These are phyloP conservation scores for Phrynocephalus guinanensis DNA, from an alignment of 2,797 vertebrate species.

Conservation along the genomic window DNA sequence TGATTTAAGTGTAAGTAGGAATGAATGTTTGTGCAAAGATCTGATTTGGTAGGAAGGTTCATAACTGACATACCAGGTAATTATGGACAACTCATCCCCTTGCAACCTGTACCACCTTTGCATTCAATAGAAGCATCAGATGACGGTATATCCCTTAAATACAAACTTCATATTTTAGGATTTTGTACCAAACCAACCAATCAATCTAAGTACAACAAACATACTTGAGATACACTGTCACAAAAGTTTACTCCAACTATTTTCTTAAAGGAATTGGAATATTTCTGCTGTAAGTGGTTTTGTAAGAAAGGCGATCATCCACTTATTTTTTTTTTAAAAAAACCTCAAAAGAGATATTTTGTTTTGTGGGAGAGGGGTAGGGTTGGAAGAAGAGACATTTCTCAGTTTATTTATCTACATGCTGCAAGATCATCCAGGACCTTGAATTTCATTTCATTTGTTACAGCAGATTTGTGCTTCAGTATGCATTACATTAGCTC, in stretches of 20 bases:
- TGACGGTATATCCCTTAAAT: not conserved
- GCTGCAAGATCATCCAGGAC: conserved; percentile 58
- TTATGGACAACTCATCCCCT: not conserved
- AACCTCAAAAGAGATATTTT: conserved; percentile 58
- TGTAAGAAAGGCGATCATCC: conserved; percentile 33
- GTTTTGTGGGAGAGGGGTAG: not conserved
- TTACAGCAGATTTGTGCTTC: conserved; percentile 67
- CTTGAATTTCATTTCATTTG: conserved; percentile 64
- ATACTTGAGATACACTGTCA: conserved; percentile 67
- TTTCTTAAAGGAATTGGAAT: conserved; percentile 55
- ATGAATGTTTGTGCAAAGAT: not conserved
- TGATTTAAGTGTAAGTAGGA: not conserved
- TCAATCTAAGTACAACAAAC: not conserved
- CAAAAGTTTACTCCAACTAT: conserved; percentile 72
- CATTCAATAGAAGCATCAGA: not conserved
- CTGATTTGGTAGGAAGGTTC: not conserved
- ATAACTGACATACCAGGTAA: not conserved
- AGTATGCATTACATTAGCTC: conserved; percentile 61
- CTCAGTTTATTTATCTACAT: conserved; percentile 48
- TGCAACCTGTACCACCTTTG: not conserved
- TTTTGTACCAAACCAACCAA: not conserved
- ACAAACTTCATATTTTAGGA: not conserved
- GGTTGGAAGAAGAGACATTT: conserved; percentile 38
- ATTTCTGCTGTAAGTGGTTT: conserved; percentile 64
- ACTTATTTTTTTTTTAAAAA: conserved; percentile 18